Evolutionary conservation across 2,888 invertebrate genomes (phyloP).

Genomic region (Phytoseiulus persimilis): DNA sequence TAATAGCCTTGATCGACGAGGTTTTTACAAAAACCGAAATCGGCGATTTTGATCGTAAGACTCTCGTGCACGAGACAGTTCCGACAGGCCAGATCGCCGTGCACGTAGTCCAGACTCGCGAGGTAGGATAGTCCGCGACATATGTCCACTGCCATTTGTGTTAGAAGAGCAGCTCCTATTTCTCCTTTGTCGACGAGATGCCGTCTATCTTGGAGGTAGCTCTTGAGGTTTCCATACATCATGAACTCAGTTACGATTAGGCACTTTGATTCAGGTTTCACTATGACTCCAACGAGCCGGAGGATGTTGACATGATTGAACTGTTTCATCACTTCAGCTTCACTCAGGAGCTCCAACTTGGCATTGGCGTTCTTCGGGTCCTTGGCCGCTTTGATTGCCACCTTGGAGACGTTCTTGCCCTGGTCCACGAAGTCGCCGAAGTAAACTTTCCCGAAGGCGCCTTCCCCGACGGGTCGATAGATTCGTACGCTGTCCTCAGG

Average conservation of each 20-base stretch:
- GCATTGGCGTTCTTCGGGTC: slow-evolving; percentile 71
- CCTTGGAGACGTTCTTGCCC: slow-evolving; percentile 67
- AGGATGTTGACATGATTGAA: slow-evolving; percentile 84
- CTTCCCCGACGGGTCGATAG: slow-evolving; percentile 74
- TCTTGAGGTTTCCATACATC: slow-evolving; percentile 78
- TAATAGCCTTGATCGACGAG: slow-evolving; percentile 6
- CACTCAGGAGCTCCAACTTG: slow-evolving; percentile 76
- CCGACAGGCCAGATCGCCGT: background rate
- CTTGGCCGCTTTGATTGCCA: slow-evolving; percentile 81
- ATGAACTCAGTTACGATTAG: slow-evolving; percentile 86
- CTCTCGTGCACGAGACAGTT: slow-evolving; percentile 15
- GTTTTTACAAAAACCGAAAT: slow-evolving; percentile 26
- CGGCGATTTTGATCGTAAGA: slow-evolving; percentile 17
- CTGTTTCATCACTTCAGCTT: slow-evolving; percentile 86
- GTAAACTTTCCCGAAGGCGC: slow-evolving; percentile 85
- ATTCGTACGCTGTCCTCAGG: slow-evolving; percentile 73
- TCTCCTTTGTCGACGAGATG: slow-evolving; percentile 70
- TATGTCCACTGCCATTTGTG: slow-evolving; percentile 77
- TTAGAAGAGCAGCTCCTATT: slow-evolving; percentile 69
- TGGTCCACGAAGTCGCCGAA: slow-evolving; percentile 73
- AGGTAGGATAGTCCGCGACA: slow-evolving; percentile 61
- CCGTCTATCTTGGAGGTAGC: slow-evolving; percentile 72
- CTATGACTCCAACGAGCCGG: slow-evolving; percentile 72
- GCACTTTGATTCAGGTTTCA: slow-evolving; percentile 71
- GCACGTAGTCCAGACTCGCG: background rate